These are phyloP conservation scores for Ornithorhynchus anatinus DNA, from an alignment of 2,113 vertebrate genomes.

Conservation along the genomic window DNA sequence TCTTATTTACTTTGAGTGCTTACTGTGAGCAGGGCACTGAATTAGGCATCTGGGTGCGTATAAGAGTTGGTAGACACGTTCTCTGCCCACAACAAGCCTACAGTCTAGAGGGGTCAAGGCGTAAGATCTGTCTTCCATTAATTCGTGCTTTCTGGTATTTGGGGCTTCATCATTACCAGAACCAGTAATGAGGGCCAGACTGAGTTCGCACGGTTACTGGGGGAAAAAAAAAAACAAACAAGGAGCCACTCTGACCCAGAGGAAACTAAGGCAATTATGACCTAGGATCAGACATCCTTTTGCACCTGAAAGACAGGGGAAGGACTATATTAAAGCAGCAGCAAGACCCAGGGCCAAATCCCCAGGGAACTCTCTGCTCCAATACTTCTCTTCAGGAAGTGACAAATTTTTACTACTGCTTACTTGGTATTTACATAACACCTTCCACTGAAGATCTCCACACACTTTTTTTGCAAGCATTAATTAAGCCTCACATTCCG, in stretches of 20 bases:
- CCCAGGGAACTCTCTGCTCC: neutral
- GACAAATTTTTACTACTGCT: slow-evolving; percentile 27
- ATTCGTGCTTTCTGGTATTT: too few species aligned
- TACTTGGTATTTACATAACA: slow-evolving; percentile 14
- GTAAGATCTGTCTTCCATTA: too few species aligned
- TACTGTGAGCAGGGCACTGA: too few species aligned
- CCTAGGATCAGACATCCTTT: neutral
- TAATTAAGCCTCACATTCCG: slow-evolving; percentile 27
- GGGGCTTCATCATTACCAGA: slow-evolving; percentile 15
- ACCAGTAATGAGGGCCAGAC: neutral
- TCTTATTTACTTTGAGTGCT: too few species aligned
- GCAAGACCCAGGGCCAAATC: neutral
- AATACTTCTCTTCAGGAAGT: slow-evolving; percentile 7
- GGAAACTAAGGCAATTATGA: slow-evolving; percentile 9
- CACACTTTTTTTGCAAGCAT: slow-evolving; percentile 28
- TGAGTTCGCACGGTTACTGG: neutral
- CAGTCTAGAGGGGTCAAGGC: too few species aligned
- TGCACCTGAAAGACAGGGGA: neutral
- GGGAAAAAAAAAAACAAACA: too few species aligned
- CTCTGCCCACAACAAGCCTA: too few species aligned
- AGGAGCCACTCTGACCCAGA: too few species aligned
- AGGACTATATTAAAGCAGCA: neutral
- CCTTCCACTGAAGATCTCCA: slow-evolving; percentile 18
- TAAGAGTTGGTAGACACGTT: too few species aligned
- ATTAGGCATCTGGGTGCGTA: too few species aligned